Percentiles rank a stretch among this genome's conserved stretches.
These are phyloP conservation scores for Macrosoma leucophasiata DNA, from an alignment of 2,888 invertebrate genomes.

Conservation along the genomic window DNA sequence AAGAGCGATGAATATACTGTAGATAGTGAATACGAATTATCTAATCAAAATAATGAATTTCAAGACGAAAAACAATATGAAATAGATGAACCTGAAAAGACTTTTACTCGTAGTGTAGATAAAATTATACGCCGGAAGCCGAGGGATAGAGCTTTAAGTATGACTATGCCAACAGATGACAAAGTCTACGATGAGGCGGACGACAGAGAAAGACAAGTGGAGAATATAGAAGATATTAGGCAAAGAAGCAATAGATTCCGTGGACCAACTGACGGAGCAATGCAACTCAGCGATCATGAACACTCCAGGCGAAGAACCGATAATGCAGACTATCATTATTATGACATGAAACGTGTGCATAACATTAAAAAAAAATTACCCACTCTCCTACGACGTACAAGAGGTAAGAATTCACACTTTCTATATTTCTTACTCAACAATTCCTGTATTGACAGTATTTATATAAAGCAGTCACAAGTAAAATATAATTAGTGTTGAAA, in stretches of 20 bases:
- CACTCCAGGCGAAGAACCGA: constrained; percentile 21
- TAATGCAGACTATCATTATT: constrained; percentile 47
- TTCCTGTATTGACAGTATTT: too few species aligned
- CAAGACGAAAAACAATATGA: too few species aligned
- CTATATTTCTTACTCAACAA: too few species aligned
- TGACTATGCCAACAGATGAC: constrained; percentile 6
- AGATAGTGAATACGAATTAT: too few species aligned
- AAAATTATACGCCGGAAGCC: too few species aligned
- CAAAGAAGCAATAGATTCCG: neutral
- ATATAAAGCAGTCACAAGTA: too few species aligned
- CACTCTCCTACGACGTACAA: constrained; percentile 34
- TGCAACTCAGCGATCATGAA: too few species aligned
- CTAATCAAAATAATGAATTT: too few species aligned
- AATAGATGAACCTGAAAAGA: too few species aligned
- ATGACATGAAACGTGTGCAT: constrained; percentile 50
- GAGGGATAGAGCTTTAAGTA: constrained; percentile 35
- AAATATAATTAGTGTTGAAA: too few species aligned
- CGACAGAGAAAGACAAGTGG: constrained; percentile 8
- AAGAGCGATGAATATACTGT: too few species aligned
- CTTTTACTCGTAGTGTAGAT: too few species aligned
- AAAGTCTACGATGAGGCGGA: constrained; percentile 24
- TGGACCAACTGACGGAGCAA: neutral
- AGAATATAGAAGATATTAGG: constrained; percentile 13
- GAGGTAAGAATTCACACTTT: constrained; percentile 36
- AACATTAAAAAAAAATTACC: constrained; percentile 47